Percentiles rank a stretch among this genome's conserved stretches.
Conservation (phyloP, 2,797 vertebrate genomes). For the Alauda arvensis region DNA sequence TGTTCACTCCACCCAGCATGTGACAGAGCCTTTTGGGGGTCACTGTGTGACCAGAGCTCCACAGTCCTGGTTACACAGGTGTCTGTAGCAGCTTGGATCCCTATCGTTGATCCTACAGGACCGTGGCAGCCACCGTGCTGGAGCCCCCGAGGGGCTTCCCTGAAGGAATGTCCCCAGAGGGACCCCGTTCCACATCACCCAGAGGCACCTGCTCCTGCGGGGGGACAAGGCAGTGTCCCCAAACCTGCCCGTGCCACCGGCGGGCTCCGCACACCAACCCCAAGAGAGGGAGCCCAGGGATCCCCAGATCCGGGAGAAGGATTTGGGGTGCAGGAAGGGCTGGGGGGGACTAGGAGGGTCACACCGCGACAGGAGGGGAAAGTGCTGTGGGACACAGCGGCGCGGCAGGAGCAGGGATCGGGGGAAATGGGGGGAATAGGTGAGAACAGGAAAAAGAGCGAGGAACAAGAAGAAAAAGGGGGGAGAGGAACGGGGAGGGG, state of each 20-base stretch:
- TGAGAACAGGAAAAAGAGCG: not conserved
- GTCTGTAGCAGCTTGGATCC: not conserved
- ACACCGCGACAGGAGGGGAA: not conserved
- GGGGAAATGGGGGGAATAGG: not conserved
- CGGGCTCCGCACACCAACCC: not conserved
- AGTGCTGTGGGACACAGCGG: not conserved
- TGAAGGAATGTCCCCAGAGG: not conserved
- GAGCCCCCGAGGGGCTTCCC: not conserved
- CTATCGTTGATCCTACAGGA: not conserved
- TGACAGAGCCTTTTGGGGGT: not conserved
- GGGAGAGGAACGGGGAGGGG: not conserved
- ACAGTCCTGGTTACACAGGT: fast-evolving
- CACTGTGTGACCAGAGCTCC: not conserved
- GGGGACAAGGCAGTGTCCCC: not conserved
- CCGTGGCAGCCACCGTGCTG: not conserved
- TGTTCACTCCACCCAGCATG: fast-evolving
- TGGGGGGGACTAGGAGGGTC: too few relatives aligned
- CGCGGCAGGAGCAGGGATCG: too few relatives aligned
- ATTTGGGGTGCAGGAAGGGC: not conserved
- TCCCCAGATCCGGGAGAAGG: too few relatives aligned
- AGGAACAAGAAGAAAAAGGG: not conserved
- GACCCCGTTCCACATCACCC: not conserved
- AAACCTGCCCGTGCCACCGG: not conserved
- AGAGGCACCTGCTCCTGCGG: not conserved
- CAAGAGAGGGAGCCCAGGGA: not conserved